Evolutionary conservation across 2,888 invertebrate genomes (phyloP).

Genomic region (Phania funesta): DNA sequence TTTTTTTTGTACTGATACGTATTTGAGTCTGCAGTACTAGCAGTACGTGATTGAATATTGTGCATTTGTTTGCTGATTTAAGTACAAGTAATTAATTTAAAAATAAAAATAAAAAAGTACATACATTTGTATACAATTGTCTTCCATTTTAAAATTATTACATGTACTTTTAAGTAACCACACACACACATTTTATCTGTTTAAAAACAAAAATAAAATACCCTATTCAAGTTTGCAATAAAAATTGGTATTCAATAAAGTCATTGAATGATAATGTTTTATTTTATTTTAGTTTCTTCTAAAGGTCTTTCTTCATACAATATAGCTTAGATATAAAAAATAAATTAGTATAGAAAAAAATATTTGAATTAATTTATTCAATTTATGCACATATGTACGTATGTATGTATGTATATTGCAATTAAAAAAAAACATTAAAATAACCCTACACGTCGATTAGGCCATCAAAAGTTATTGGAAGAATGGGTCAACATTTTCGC

Average conservation of each 20-base stretch:
- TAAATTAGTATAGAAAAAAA: neutral
- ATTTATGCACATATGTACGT: too few relatives aligned
- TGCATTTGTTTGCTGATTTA: conserved; percentile 28
- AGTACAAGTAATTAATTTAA: conserved; percentile 46
- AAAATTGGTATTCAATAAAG: conserved; percentile 30
- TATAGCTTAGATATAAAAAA: neutral
- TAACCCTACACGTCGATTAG: too few relatives aligned
- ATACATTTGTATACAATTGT: neutral
- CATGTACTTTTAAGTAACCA: conserved; percentile 7
- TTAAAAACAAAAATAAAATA: conserved; percentile 1
- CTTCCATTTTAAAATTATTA: neutral
- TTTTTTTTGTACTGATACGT: conserved; percentile 10
- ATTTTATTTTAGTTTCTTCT: conserved; percentile 8
- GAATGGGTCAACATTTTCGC: too few relatives aligned
- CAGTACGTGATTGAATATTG: conserved; percentile 15
- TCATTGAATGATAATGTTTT: conserved; percentile 11
- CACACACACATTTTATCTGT: neutral
- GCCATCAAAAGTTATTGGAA: too few relatives aligned
- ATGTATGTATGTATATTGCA: too few relatives aligned
- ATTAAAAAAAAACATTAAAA: too few relatives aligned
- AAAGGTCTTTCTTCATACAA: conserved; percentile 26
- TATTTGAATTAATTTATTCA: too few relatives aligned
- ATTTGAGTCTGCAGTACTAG: neutral
- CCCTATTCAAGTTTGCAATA: neutral
- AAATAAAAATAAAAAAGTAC: neutral